A percentile compares a stretch with the other conserved stretches of the same genome.
These are phyloP conservation scores for Carabus problematicus DNA, from an alignment of 2,888 invertebrate genomes.

Conservation along the genomic window DNA sequence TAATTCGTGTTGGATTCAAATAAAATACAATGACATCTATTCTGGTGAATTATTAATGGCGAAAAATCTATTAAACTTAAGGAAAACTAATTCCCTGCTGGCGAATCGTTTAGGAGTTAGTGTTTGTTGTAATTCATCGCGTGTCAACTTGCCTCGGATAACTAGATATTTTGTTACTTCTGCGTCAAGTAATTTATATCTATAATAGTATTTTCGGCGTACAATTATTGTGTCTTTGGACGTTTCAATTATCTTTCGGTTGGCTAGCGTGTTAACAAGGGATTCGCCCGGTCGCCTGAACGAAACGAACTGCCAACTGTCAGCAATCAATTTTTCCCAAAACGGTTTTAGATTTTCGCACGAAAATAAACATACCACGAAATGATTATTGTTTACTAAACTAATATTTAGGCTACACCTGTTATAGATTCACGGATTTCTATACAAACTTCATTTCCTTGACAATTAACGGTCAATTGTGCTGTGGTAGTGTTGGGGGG, in stretches of 20 bases:
- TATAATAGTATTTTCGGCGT: slow-evolving; percentile 38
- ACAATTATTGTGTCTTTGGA: slow-evolving; percentile 40
- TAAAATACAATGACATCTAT: not conserved
- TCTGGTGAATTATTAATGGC: slow-evolving; percentile 8
- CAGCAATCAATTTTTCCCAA: slow-evolving; percentile 34
- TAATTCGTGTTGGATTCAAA: too few species aligned
- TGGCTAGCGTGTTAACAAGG: slow-evolving; percentile 40
- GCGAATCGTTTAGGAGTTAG: slow-evolving; percentile 8
- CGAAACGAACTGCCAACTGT: slow-evolving; percentile 38
- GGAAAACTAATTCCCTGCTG: slow-evolving; percentile 34
- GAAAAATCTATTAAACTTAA: slow-evolving; percentile 39
- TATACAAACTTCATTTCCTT: too few species aligned
- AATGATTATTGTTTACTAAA: too few species aligned
- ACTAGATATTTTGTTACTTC: slow-evolving; percentile 33
- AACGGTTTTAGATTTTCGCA: slow-evolving; percentile 16
- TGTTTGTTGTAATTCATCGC: slow-evolving; percentile 34
- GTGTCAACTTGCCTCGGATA: slow-evolving; percentile 32
- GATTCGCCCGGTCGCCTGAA: slow-evolving; percentile 8
- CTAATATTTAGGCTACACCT: too few species aligned
- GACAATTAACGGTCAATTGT: too few species aligned
- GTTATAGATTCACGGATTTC: too few species aligned
- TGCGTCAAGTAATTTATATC: slow-evolving; percentile 34
- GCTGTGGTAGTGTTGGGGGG: too few species aligned
- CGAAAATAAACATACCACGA: slow-evolving; percentile 17
- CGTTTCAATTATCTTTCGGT: slow-evolving; percentile 41